A percentile compares a stretch with the other conserved stretches of the same genome.
phyloP scores from a whole-genome alignment of 2,797 vertebrate species.

The Coilia nasus region DNA sequence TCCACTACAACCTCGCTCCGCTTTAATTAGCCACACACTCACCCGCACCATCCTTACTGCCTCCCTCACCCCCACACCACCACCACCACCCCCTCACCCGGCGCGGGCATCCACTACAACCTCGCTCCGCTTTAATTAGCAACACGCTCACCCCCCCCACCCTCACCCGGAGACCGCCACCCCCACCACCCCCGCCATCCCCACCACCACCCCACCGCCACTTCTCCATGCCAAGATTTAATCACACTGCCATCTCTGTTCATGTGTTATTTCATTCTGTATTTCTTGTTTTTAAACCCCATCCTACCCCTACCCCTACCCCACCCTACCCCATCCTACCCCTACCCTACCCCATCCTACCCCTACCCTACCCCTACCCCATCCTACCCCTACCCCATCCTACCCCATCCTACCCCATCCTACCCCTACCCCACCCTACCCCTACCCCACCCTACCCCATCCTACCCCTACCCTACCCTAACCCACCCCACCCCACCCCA shows the following conservation, averaged over 20 bases:
- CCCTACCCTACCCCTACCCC: not conserved
- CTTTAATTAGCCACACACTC: not conserved
- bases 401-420: no score
- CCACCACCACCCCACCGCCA: not conserved
- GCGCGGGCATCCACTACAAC: not conserved
- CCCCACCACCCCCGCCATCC: no score
- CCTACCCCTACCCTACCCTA: no score
- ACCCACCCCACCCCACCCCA: no score
- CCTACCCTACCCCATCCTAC: not conserved
- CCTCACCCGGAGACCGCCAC: no score
- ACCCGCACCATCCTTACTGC: no score
- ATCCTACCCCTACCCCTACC: no score
- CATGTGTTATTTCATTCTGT: conserved; percentile 30
- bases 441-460: no score
- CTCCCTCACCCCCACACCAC: not conserved
- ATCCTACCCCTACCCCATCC: not conserved
- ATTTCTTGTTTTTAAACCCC: conserved; percentile 38
- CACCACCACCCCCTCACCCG: not conserved
- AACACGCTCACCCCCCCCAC: not conserved
- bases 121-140: conserved; percentile 11
- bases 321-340: no score
- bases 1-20: not conserved
- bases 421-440: no score
- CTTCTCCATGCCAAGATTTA: conserved; percentile 33
- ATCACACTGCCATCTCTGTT: conserved; percentile 33